A percentile compares a stretch with the other conserved stretches of the same genome.
phyloP scores from a whole-genome alignment of 2,113 vertebrate genomes.

The Dromas ardeola region DNA sequence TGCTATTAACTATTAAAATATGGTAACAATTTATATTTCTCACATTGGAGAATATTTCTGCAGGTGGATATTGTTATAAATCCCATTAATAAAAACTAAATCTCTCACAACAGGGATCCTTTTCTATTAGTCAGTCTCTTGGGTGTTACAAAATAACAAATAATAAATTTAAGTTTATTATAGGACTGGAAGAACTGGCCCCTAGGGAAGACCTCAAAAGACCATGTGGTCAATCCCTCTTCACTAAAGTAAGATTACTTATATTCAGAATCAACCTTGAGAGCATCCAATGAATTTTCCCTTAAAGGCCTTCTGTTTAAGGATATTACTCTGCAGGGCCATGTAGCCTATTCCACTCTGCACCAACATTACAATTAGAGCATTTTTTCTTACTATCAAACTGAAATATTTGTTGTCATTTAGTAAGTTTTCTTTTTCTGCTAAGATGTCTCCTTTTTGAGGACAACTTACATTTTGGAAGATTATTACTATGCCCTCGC shows the following conservation, averaged over 20 bases:
- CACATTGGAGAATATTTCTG: not conserved
- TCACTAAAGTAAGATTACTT: not conserved
- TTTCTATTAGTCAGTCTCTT: not conserved
- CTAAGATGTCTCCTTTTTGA: not conserved
- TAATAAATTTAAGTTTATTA: not conserved
- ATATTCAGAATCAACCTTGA: not conserved
- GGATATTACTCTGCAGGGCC: not conserved
- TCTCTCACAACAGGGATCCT: not conserved
- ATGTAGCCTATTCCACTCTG: not conserved
- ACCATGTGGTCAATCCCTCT: not conserved
- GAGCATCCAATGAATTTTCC: not conserved
- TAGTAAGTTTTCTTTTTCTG: not conserved
- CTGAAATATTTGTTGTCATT: not conserved
- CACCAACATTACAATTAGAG: not conserved
- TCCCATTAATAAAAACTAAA: not conserved
- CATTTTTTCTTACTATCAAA: not conserved
- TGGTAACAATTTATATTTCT: not conserved
- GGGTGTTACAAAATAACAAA: not conserved
- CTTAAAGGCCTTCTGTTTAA: not conserved
- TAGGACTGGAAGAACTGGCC: not conserved
- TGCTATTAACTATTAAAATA: not conserved
- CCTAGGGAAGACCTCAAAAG: not conserved
- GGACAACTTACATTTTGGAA: not conserved
- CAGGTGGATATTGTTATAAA: not conserved
- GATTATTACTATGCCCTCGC: not conserved